Evolutionary conservation across 1,140 invertebrate genomes (phyloP).

Genomic region (Musca vetustissima): DNA sequence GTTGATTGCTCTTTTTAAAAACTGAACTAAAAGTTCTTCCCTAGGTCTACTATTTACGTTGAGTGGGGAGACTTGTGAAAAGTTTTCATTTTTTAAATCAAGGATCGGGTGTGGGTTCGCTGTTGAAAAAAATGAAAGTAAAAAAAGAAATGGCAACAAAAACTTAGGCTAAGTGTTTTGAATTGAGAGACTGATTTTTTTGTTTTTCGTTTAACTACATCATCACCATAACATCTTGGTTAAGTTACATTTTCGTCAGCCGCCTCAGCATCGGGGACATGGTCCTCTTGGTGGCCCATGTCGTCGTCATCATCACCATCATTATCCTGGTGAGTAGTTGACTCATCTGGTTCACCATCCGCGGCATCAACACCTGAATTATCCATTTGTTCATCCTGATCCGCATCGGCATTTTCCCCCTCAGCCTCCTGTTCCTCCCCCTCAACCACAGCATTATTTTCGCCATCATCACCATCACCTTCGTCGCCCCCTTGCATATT

Average conservation of each 20-base stretch:
- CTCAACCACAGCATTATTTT: not conserved
- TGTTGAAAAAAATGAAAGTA: conserved; percentile 7
- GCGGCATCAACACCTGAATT: not conserved
- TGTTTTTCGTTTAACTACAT: conserved; percentile 62
- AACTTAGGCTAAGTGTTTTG: conserved; percentile 35
- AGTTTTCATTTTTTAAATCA: not conserved
- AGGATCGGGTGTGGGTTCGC: not conserved
- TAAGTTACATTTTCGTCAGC: conserved; percentile 16
- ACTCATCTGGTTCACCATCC: not conserved
- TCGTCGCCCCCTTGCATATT: not conserved
- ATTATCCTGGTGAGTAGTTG: not conserved
- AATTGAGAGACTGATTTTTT: conserved; percentile 61
- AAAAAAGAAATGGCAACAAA: conserved; percentile 27
- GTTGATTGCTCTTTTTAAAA: too few relatives aligned
- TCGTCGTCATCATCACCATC: not conserved
- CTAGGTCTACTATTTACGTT: too few relatives aligned
- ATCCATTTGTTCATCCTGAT: not conserved
- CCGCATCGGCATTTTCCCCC: not conserved
- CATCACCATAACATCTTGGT: conserved; percentile 26
- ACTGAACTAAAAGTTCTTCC: too few relatives aligned
- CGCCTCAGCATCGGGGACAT: not conserved
- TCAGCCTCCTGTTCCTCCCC: not conserved
- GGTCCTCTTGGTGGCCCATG: not conserved
- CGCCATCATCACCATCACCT: not conserved
- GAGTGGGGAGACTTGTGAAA: not conserved